Evolutionary conservation across 1,140 invertebrate genomes (phyloP).

Genomic region (Asbolus verrucosus): DNA sequence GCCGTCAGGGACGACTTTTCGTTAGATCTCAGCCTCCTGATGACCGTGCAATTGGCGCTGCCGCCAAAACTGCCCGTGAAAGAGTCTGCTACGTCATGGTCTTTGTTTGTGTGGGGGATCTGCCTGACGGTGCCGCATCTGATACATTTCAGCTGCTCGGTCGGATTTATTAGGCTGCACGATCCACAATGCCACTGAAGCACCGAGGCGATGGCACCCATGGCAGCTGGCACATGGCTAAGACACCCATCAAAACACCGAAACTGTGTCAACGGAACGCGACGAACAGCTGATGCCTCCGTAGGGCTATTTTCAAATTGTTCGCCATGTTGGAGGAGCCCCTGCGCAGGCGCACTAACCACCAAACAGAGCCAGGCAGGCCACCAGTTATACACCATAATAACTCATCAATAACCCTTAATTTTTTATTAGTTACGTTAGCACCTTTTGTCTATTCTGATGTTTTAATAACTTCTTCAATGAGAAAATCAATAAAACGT

Average conservation of each 20-base stretch:
- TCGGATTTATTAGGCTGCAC: constrained; percentile 88
- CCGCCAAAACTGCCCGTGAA: constrained; percentile 50
- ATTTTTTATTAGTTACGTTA: too few relatives aligned
- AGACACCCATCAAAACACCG: constrained; percentile 33
- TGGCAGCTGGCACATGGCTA: constrained; percentile 66
- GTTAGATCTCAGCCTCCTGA: constrained; percentile 51
- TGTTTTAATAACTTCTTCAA: too few relatives aligned
- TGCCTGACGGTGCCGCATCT: constrained; percentile 74
- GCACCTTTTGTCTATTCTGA: too few relatives aligned
- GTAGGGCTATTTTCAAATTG: constrained; percentile 46
- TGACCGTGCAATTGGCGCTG: constrained; percentile 58
- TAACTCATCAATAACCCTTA: too few relatives aligned
- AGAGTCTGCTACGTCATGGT: constrained; percentile 44
- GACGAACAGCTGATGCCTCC: constrained; percentile 48
- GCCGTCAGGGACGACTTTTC: neutral
- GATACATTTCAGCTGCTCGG: constrained; percentile 81
- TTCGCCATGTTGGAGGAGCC: constrained; percentile 46
- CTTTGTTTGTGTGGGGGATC: constrained; percentile 51
- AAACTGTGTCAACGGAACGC: constrained; percentile 34
- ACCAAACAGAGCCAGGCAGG: neutral
- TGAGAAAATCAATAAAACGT: too few relatives aligned
- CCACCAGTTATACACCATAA: constrained; percentile 36
- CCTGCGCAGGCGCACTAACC: constrained; percentile 8
- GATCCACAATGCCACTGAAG: constrained; percentile 89
- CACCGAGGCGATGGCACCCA: constrained; percentile 91